Conservation (phyloP, 2,888 invertebrate genomes). For the Drosophila atroscutellata region DNA sequence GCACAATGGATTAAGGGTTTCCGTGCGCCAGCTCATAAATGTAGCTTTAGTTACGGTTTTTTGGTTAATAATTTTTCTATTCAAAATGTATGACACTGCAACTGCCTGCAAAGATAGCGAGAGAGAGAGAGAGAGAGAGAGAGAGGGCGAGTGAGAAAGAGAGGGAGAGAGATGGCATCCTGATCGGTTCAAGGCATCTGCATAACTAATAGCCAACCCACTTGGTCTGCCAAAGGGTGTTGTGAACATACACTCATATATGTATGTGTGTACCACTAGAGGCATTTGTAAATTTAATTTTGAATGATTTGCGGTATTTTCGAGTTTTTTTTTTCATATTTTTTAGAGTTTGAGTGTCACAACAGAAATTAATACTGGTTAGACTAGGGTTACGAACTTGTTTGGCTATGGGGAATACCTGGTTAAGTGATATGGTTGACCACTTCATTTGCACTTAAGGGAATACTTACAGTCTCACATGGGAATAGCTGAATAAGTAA, state of each 20-base stretch:
- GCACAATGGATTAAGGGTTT: slow-evolving; percentile 67
- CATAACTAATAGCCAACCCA: slow-evolving; percentile 69
- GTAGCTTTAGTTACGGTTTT: slow-evolving; percentile 84
- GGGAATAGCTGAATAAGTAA: slow-evolving; percentile 5
- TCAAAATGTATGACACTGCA: slow-evolving; percentile 76
- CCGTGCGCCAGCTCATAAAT: slow-evolving; percentile 79
- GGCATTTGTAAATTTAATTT: slow-evolving; percentile 17
- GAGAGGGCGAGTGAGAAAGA: neutral
- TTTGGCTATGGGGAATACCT: slow-evolving; percentile 1
- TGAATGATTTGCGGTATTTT: slow-evolving; percentile 33
- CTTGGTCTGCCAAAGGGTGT: slow-evolving; percentile 60
- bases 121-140: too few species aligned
- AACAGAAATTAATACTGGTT: slow-evolving; percentile 69
- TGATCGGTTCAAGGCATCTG: slow-evolving; percentile 57
- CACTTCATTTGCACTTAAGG: slow-evolving; percentile 18
- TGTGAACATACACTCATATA: neutral
- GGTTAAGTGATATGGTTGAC: slow-evolving; percentile 5
- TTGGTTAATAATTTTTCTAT: slow-evolving; percentile 84
- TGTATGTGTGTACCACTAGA: neutral
- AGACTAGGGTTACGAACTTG: slow-evolving; percentile 5
- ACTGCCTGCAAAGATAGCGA: neutral
- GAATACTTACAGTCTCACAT: slow-evolving; percentile 26
- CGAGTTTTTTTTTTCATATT: slow-evolving; percentile 32
- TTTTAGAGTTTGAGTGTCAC: slow-evolving; percentile 61
- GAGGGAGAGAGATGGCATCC: neutral